These are phyloP conservation scores for Barbus barbus DNA, from an alignment of 2,113 vertebrate genomes.

Conservation along the genomic window DNA sequence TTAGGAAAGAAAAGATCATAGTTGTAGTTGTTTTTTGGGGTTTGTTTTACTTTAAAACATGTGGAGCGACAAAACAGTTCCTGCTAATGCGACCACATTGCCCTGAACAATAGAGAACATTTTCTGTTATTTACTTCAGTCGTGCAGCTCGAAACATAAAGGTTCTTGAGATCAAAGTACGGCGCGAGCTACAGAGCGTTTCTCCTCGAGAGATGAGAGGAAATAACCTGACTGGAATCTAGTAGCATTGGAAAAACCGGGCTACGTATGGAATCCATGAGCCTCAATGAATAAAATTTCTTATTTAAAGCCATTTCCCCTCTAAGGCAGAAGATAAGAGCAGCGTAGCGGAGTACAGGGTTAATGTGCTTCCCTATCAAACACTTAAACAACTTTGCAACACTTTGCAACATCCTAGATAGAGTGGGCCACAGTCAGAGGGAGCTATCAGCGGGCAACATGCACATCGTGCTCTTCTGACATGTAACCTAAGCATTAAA, in stretches of 20 bases:
- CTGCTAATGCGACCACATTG: conserved; percentile 2
- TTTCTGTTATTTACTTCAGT: conserved; percentile 40
- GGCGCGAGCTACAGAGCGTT: conserved; percentile 33
- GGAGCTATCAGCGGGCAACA: conserved; percentile 46
- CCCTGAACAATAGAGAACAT: conserved; percentile 55
- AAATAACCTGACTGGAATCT: not conserved
- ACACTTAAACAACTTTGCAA: conserved; percentile 34
- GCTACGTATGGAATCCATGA: not conserved
- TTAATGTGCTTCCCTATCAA: conserved; percentile 23
- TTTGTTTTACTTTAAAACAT: not conserved
- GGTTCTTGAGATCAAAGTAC: conserved; percentile 67
- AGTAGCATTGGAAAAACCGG: not conserved
- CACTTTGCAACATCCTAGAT: conserved; percentile 23
- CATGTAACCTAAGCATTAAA: conserved; percentile 59
- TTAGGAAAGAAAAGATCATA: not conserved
- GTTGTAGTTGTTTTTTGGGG: not conserved
- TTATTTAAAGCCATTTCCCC: conserved; percentile 5
- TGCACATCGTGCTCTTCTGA: conserved; percentile 54
- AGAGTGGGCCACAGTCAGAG: conserved; percentile 11
- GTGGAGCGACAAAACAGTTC: not conserved
- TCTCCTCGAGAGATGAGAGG: conserved; percentile 2
- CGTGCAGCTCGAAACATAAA: conserved; percentile 48
- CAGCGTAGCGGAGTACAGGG: not conserved
- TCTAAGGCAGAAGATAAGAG: conserved; percentile 1
- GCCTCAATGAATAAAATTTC: not conserved